Evolutionary conservation across 1,140 invertebrate species (phyloP).

Genomic region (Drosophila gunungcola): DNA sequence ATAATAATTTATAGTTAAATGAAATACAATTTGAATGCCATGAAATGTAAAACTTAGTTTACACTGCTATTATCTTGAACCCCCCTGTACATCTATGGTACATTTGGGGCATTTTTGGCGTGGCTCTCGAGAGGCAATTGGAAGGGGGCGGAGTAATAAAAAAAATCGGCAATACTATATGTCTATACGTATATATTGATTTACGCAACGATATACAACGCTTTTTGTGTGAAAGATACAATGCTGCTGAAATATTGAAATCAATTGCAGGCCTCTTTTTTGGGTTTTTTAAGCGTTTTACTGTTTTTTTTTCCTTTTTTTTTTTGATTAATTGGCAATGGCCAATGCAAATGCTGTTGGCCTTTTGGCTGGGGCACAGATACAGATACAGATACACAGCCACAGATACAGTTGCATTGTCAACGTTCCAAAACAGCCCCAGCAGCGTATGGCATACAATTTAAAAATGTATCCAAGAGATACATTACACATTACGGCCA

Average conservation of each 20-base stretch:
- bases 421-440: slow-evolving; percentile 67
- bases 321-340: slow-evolving; percentile 74
- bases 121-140: slow-evolving; percentile 45
- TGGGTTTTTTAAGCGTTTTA: slow-evolving; percentile 27
- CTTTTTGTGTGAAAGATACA: slow-evolving; percentile 45
- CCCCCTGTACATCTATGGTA: slow-evolving; percentile 14
- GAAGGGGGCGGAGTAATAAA: slow-evolving; percentile 33
- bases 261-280: slow-evolving; percentile 58
- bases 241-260: slow-evolving; percentile 74
- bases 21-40: background rate
- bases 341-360: slow-evolving; percentile 74
- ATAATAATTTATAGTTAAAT: too few species aligned
- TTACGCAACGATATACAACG: slow-evolving; percentile 63
- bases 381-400: slow-evolving; percentile 15
- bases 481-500: slow-evolving; percentile 77
- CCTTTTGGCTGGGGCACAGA: slow-evolving; percentile 53
- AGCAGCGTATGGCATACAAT: slow-evolving; percentile 65
- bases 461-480: slow-evolving; percentile 80
- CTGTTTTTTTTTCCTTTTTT: slow-evolving; percentile 2
- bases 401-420: slow-evolving; percentile 53
- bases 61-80: background rate
- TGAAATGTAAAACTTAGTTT: too few species aligned
- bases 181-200: slow-evolving; percentile 49
- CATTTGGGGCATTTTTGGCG: slow-evolving; percentile 31
- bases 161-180: slow-evolving; percentile 8